phyloP scores from a whole-genome alignment of 2,888 invertebrate species.

The Phorcus lineatus region DNA sequence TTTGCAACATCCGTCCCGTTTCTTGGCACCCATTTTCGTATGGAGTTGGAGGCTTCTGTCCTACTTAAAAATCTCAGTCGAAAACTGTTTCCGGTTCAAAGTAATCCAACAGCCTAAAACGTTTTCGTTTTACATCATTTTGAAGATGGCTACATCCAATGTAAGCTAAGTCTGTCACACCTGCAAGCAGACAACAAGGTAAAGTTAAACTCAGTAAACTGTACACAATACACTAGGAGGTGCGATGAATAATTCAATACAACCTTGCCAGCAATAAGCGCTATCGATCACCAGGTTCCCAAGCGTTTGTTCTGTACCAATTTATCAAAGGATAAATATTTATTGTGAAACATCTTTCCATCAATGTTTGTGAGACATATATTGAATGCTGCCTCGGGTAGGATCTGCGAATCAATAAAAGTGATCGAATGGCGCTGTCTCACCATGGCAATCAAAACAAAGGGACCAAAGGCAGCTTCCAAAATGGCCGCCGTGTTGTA shows the following conservation, averaged over 20 bases:
- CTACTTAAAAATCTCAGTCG: not conserved
- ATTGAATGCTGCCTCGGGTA: not conserved
- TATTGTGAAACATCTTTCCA: constrained; percentile 20
- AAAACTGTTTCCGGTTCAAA: not conserved
- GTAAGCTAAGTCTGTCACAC: not conserved
- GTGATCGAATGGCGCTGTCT: constrained; percentile 12
- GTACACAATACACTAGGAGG: not conserved
- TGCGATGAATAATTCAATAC: not conserved
- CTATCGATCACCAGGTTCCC: not conserved
- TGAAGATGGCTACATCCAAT: not conserved
- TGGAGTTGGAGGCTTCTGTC: not conserved
- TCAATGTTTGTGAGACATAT: constrained; percentile 3
- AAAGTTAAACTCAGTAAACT: not conserved
- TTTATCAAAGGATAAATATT: constrained; percentile 22
- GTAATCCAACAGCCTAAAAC: not conserved
- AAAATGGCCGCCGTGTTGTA: not conserved
- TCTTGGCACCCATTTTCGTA: constrained; percentile 37
- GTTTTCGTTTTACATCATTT: not conserved
- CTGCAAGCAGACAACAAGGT: not conserved
- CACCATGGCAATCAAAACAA: constrained; percentile 14
- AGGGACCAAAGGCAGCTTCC: not conserved
- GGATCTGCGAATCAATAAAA: not conserved
- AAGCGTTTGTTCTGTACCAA: constrained; percentile 6
- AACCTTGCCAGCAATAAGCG: not conserved
- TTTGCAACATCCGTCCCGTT: constrained; percentile 60